Percentiles rank a stretch among this genome's conserved stretches.
Conservation (phyloP, 1,140 invertebrate species). For the Diabrotica undecimpunctata region DNA sequence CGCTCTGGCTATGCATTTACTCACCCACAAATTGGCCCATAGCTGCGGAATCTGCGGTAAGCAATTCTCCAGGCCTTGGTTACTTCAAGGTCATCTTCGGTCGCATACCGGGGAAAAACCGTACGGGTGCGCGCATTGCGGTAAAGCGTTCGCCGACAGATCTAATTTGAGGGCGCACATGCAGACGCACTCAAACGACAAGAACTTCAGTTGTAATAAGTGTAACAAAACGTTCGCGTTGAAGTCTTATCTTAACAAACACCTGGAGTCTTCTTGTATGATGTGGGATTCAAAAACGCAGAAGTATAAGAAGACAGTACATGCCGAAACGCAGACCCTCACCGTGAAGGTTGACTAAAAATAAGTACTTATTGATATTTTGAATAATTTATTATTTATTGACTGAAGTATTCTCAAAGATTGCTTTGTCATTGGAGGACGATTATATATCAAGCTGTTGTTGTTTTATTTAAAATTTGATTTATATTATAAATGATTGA, state of each 20-base stretch:
- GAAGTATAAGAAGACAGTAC: constrained; percentile 10
- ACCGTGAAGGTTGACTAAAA: constrained; percentile 8
- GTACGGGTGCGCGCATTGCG: constrained; percentile 97
- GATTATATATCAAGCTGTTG: not conserved
- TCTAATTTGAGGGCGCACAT: constrained; percentile 98
- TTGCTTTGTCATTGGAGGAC: not conserved
- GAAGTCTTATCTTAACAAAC: constrained; percentile 97
- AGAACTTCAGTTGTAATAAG: constrained; percentile 84
- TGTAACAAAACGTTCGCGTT: constrained; percentile 94
- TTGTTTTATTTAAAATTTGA: too few species aligned
- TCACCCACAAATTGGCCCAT: constrained; percentile 88
- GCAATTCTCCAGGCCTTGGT: constrained; percentile 95
- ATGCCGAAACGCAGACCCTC: constrained; percentile 31
- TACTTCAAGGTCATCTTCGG: constrained; percentile 93
- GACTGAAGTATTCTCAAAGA: not conserved
- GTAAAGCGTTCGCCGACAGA: constrained; percentile 96
- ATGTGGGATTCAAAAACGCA: constrained; percentile 43
- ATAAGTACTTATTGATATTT: not conserved
- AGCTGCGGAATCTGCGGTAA: constrained; percentile 92
- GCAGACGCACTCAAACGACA: constrained; percentile 96
- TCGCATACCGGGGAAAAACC: constrained; percentile 99
- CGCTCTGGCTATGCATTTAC: constrained; percentile 93
- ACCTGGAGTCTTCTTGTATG: constrained; percentile 88
- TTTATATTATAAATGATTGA: too few species aligned
- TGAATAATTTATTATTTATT: constrained; percentile 7